phyloP scores from a whole-genome alignment of 2,888 invertebrate genomes.

The Gortyna flavago region DNA sequence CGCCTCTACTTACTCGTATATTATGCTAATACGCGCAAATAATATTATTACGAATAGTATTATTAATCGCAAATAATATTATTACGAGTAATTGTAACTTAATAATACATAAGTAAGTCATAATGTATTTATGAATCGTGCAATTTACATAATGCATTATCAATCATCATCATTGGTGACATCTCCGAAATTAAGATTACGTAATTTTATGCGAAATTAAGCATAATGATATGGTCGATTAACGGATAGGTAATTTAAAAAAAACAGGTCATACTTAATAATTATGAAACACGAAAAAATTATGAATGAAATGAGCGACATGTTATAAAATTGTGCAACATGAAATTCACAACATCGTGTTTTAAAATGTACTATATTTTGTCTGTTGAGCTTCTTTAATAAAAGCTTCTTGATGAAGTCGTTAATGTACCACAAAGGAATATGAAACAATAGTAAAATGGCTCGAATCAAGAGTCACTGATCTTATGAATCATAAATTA shows the following conservation, averaged over 20 bases:
- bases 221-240: slow-evolving; percentile 36
- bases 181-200: slow-evolving; percentile 51
- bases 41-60: slow-evolving; percentile 36
- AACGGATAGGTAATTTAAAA: slow-evolving; percentile 25
- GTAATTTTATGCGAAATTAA: slow-evolving; percentile 38
- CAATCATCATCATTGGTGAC: slow-evolving; percentile 56
- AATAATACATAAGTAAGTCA: slow-evolving; percentile 46
- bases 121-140: slow-evolving; percentile 51
- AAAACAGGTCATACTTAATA: slow-evolving; percentile 4
- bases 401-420: slow-evolving; percentile 34
- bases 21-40: slow-evolving; percentile 37
- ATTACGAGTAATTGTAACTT: slow-evolving; percentile 44
- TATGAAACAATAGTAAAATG: slow-evolving; percentile 43
- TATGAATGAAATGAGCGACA: background rate
- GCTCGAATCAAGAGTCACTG: slow-evolving; percentile 43
- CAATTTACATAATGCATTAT: slow-evolving; percentile 50
- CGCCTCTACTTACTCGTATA: no score
- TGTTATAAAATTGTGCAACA: background rate
- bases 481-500: slow-evolving; percentile 59
- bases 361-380: background rate
- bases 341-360: background rate
- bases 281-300: slow-evolving; percentile 16
- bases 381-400: slow-evolving; percentile 13
- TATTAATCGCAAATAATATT: slow-evolving; percentile 38
- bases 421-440: slow-evolving; percentile 30